A percentile compares a stretch with the other conserved stretches of the same genome.
These are phyloP conservation scores for Volucella zonaria DNA, from an alignment of 2,888 invertebrate species.

Conservation along the genomic window DNA sequence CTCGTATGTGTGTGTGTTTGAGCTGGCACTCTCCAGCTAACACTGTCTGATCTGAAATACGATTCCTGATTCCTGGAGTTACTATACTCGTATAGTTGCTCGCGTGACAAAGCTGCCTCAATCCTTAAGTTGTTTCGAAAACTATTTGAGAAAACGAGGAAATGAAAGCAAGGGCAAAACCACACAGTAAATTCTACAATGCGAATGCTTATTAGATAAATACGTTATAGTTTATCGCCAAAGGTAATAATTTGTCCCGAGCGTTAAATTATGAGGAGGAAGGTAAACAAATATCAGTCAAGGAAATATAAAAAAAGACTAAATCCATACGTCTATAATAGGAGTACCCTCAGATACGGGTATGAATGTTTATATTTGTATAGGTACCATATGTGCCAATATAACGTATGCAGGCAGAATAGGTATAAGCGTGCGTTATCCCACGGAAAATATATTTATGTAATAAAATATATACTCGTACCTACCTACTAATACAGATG, in stretches of 20 bases:
- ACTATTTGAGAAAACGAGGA: conserved; percentile 23
- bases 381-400: no score
- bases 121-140: conserved; percentile 36
- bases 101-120: conserved; percentile 60
- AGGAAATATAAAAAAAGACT: conserved; percentile 48
- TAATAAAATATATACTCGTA: conserved; percentile 34
- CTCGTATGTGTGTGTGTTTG: conserved; percentile 14
- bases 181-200: conserved; percentile 55
- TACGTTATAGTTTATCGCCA: conserved; percentile 68
- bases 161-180: not conserved
- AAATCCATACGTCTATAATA: conserved; percentile 11
- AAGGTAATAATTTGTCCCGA: conserved; percentile 64
- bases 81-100: conserved; percentile 58
- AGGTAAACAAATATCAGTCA: conserved; percentile 49
- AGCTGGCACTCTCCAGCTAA: conserved; percentile 29
- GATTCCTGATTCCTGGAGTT: conserved; percentile 18
- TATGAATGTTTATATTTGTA: no score
- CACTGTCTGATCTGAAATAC: no score
- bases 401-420: conserved; percentile 27
- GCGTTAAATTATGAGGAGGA: conserved; percentile 61
- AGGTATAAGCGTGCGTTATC: conserved; percentile 62
- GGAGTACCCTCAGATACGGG: no score
- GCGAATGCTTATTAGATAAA: conserved; percentile 70
- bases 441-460: conserved; percentile 10
- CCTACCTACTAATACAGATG: no score